These are phyloP conservation scores for Paracentrotus lividus DNA, from an alignment of 53 echinoderm and acorn worm species.

Conservation along the genomic window DNA sequence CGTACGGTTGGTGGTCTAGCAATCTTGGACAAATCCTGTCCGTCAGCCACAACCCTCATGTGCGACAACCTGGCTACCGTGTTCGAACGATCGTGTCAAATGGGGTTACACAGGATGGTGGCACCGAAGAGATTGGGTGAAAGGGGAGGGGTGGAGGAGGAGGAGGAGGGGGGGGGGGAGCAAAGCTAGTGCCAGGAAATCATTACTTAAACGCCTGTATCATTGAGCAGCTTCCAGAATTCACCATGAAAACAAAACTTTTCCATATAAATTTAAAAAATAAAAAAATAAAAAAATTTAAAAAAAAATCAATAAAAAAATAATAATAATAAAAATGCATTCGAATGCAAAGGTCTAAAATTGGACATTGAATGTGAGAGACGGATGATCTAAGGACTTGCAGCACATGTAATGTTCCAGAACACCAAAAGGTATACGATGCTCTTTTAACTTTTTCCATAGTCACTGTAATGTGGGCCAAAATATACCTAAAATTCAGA, in stretches of 20 bases:
- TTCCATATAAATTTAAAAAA: too few species aligned
- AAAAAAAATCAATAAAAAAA: too few species aligned
- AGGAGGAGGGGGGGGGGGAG: not conserved
- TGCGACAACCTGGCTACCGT: conserved; percentile 59
- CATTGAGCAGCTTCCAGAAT: too few species aligned
- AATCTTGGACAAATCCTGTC: conserved; percentile 52
- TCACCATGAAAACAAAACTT: too few species aligned
- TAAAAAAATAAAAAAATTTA: too few species aligned
- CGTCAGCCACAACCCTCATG: conserved; percentile 33
- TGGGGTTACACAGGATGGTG: not conserved
- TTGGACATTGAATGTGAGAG: not conserved
- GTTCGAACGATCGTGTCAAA: not conserved
- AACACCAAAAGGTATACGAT: not conserved
- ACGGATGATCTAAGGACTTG: not conserved
- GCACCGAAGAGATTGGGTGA: not conserved
- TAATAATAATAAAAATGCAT: not conserved
- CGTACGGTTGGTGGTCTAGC: conserved; percentile 56
- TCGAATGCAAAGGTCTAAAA: not conserved
- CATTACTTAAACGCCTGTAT: too few species aligned
- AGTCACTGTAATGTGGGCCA: not conserved
- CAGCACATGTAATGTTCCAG: not conserved
- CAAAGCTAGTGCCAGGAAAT: too few species aligned
- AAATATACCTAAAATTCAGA: not conserved
- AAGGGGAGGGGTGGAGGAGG: not conserved
- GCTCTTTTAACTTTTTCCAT: not conserved